Conservation (phyloP, 2,888 invertebrate species). For the Leucophenga maculata region DNA sequence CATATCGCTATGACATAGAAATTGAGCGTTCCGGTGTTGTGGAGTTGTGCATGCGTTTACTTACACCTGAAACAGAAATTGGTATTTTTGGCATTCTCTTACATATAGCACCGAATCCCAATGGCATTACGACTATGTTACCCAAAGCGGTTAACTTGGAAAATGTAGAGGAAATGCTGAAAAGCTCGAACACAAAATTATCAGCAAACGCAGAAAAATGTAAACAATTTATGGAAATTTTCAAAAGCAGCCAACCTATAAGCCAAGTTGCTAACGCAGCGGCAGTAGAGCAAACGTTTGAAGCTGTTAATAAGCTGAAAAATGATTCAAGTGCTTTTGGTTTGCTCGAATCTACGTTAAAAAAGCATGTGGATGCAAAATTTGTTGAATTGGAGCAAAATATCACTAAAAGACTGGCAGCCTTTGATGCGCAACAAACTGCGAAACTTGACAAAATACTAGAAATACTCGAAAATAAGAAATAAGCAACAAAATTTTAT, state of each 20-base stretch:
- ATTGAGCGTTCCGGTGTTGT: conserved; percentile 64
- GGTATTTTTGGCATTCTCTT: conserved; percentile 68
- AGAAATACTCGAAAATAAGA: conserved; percentile 51
- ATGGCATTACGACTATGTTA: conserved; percentile 61
- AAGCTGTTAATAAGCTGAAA: conserved; percentile 13
- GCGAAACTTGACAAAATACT: conserved; percentile 64
- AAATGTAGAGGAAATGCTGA: conserved; percentile 63
- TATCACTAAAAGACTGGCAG: conserved; percentile 53
- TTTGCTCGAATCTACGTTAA: conserved; percentile 34
- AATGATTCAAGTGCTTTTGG: background rate
- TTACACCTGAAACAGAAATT: conserved; percentile 58
- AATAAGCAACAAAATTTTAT: conserved; percentile 14
- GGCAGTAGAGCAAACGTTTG: background rate
- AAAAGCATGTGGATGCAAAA: conserved; percentile 55
- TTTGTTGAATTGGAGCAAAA: conserved; percentile 55
- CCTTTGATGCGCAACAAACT: conserved; percentile 56
- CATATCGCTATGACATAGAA: conserved; percentile 67
- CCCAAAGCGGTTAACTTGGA: conserved; percentile 57
- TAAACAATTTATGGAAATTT: conserved; percentile 58
- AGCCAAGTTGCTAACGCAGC: background rate
- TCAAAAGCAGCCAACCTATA: conserved; percentile 36
- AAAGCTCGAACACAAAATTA: conserved; percentile 49
- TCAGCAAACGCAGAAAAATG: conserved; percentile 59
- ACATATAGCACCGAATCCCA: conserved; percentile 63
- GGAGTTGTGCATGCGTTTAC: conserved; percentile 59